Base-by-base conservation (phyloP, 2,797 vertebrate species). In the Cynodonichthys magdalenae region DNA sequence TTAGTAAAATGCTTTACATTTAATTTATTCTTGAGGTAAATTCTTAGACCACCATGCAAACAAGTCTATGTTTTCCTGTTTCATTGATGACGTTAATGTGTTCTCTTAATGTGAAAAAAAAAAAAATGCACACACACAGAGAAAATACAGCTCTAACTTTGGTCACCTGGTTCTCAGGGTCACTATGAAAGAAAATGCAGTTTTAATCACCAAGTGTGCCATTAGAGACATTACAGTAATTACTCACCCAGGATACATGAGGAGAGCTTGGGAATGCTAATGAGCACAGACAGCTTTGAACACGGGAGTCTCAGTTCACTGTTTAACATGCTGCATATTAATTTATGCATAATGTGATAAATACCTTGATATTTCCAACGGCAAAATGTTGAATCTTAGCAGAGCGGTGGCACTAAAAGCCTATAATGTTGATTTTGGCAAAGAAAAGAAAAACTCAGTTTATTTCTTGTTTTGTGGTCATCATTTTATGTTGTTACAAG, bases 201-300 rank as follows among this genome's bases (percentile, higher is more conserved):
- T 58, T 72, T 76, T 53, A 59, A 71, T 78, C 2, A 8, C 61
- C 70, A 41, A 79, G 50, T 63, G 67, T 71, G 53, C 65, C 71
- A 83, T 75, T 85, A 75, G 56, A 76, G 36, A 63, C 69, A 62
- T 78, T 77, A 62, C 44, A 58, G 49, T 73, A 83, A 85, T 85
- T 72, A 77, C 66, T 76, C 71, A 74, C 50, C 57, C 50, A 29
- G 61, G 65, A 74, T 65, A 55, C 69, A 71, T 12, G 17, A 71
- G 53, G 15, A 66, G 46, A 78, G 64, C 61, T 60, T 50, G 18
- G 52, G 76, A 74, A 74, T 56, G 72, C 61, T 81, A 79, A 81
- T 85, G 68, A 80, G 56, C 59, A 49, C n/a, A 49, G 71, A 52
- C 71, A 36, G 64, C 61, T 76, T 69, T 74, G 60, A 83, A 62